Percentiles rank a stretch among this genome's conserved stretches.
Evolutionary conservation across 2,797 vertebrate species (phyloP).

Genomic region (Molossus molossus): DNA sequence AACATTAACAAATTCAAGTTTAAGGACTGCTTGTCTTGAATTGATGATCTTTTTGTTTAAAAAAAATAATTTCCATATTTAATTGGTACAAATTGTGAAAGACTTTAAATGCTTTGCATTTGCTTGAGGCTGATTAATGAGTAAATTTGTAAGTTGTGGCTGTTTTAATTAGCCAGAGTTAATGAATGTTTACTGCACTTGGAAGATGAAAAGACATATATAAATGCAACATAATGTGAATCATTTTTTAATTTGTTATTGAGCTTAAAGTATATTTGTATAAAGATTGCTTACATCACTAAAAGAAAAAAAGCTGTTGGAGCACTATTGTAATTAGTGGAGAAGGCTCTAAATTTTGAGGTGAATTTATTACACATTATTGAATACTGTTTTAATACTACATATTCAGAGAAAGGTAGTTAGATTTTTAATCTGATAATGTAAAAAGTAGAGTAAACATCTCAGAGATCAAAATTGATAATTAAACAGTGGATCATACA

Average conservation of each 20-base stretch:
- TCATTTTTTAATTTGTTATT: constrained; percentile 77
- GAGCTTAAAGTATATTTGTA: constrained; percentile 16
- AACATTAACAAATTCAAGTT: constrained; percentile 47
- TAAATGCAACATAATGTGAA: constrained; percentile 57
- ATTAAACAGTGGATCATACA: not conserved
- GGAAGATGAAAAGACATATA: constrained; percentile 76
- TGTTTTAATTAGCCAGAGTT: constrained; percentile 81
- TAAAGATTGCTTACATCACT: constrained; percentile 34
- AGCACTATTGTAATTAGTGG: not conserved
- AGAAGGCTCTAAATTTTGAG: constrained; percentile 3
- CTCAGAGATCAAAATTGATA: not conserved
- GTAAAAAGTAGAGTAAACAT: not conserved
- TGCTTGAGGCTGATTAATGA: constrained; percentile 75
- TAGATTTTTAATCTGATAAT: constrained; percentile 25
- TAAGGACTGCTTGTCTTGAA: constrained; percentile 4
- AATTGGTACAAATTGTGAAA: constrained; percentile 72
- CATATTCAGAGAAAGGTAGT: constrained; percentile 28
- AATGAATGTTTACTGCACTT: constrained; percentile 83
- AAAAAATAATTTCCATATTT: constrained; percentile 70
- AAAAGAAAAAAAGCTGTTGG: not conserved
- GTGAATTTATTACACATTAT: constrained; percentile 14
- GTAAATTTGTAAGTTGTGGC: constrained; percentile 77
- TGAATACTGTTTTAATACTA: not conserved
- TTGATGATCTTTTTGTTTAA: constrained; percentile 57
- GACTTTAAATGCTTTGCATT: constrained; percentile 68